Base-by-base conservation (phyloP, 2,797 vertebrate species). In the Discoglossus pictus region DNA sequence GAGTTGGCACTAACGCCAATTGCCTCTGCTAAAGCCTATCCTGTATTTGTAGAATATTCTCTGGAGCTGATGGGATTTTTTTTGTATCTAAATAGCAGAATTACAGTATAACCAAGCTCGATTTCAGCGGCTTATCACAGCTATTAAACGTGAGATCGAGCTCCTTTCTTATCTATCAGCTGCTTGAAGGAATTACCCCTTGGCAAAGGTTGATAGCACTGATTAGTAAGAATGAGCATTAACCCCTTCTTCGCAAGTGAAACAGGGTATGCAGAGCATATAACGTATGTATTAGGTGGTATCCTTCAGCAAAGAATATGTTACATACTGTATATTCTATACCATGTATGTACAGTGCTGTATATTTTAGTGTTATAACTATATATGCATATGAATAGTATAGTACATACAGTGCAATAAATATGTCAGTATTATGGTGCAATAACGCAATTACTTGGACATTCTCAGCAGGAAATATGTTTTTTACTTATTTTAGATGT, bases 181-280 rank as follows among this genome's bases (percentile, higher is more conserved):
- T 23, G 59, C 51, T 56, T 58, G 60, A 39, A 8, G 34, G 59
- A 63, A 70, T 70, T 63, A 70, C 60, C 67, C 67, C 67, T 55
- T 34, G 20, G 48, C 50, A 61, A 62, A 62, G 67, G 67, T 60
- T 70, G 63, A 70, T 63, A 70, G 35, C 31, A 23, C 43, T 63
- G 67, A 70, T 70, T 70, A 63, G 43, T 13, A n/a, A 56, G 35
- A 43, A 63, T 48, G 51, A 56, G 31, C 58, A 47, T 61, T 54
- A 24, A 52, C 15, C 7, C 56, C 25, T 13, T 21, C 0, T n/a
- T 7, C 47, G 63, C 42, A 4, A 31, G 27, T 31, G 8, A 4
- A 4, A 4, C 8, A 31, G 27, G 4, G 27, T 31, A 31, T 31
- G 27, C 27, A 31, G 27, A 31, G 27, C 27, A 8, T 4, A 31